Base-by-base conservation (phyloP, 2,888 invertebrate genomes). In the Drosophila subsilvestris region DNA sequence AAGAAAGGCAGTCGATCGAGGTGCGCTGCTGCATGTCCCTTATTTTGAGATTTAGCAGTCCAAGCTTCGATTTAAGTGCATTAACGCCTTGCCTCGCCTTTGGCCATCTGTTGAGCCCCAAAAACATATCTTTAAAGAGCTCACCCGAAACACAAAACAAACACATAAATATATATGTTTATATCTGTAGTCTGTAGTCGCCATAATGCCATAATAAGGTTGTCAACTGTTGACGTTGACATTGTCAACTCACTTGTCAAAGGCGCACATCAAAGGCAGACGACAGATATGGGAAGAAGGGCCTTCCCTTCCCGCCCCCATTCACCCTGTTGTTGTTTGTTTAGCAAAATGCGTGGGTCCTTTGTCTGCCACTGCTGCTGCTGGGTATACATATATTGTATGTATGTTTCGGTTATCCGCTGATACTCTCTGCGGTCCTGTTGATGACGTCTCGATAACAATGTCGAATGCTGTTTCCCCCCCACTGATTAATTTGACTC, bases 241-340 rank as follows among this genome's bases (percentile, higher is more conserved):
- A 90, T 90, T 91, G 91, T 91, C 91, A 91, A 91, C 90, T 90
- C 90, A 90, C 84, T 89, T 91, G 91, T 91, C 91, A 91, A 89
- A 91, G 88, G 85, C 82, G 80, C 88, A 87, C 90, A 90, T 91
- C 91, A 91, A 88, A 89, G 86, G 76, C 89, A 90, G 90, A 80
- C 89, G 85, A 78, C 79, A 77, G 75, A 81, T 78, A 88, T 79
- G 80, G 75, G 63, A 85, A 75, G 80, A 79, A 59, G 32, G 32
- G 48, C 32, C 48, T 14, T 14, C 14, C 25, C 27, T 12, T 42
- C 44, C 67, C 63, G 49, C 54, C 61, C 45, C 37, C 37, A 37
- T 37, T 6, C 14, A 10, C 58, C 56, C 43, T 18, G 12, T 42
- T 55, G 54, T 37, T 58, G 55, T 27, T 47, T 69, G 49, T 45